Conservation (phyloP, 2,888 invertebrate genomes). For the Eucriotettix oculatus region DNA sequence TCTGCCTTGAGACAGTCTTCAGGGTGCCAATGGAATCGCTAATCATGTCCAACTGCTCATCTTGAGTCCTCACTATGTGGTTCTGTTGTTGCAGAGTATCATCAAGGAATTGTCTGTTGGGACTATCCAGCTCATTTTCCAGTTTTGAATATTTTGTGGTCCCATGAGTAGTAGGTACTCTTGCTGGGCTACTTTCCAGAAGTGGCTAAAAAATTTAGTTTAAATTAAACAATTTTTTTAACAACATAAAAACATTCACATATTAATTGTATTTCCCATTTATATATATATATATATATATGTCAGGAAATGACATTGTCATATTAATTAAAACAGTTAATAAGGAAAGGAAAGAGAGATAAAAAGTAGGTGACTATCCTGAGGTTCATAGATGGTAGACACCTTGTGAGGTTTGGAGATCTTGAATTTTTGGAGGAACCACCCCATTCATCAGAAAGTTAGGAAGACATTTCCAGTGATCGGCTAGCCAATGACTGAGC, state of each 20-base stretch:
- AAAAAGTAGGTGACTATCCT: too few species aligned
- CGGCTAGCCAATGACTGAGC: too few species aligned
- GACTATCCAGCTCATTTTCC: conserved; percentile 59
- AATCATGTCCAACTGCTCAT: conserved; percentile 80
- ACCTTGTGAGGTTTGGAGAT: too few species aligned
- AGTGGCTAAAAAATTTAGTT: conserved; percentile 30
- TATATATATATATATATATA: too few species aligned
- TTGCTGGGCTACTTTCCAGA: conserved; percentile 26
- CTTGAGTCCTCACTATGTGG: conserved; percentile 64
- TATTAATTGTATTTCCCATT: too few species aligned
- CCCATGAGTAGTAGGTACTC: conserved; percentile 32
- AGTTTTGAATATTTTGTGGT: conserved; percentile 77
- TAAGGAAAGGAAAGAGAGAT: too few species aligned
- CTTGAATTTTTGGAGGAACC: too few species aligned
- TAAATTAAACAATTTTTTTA: neutral
- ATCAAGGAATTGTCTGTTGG: conserved; percentile 48
- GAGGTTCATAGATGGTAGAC: too few species aligned
- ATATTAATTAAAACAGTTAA: too few species aligned
- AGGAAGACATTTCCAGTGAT: too few species aligned
- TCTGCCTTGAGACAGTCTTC: conserved; percentile 86
- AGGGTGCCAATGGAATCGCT: conserved; percentile 78
- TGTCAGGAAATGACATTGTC: too few species aligned
- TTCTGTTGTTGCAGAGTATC: conserved; percentile 51
- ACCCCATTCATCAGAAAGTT: too few species aligned
- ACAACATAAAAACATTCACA: neutral